Evolutionary conservation across 2,797 vertebrate species (phyloP), one percentile per base, ranked within the genome.

Genomic region (Hozukius guyotensis): DNA sequence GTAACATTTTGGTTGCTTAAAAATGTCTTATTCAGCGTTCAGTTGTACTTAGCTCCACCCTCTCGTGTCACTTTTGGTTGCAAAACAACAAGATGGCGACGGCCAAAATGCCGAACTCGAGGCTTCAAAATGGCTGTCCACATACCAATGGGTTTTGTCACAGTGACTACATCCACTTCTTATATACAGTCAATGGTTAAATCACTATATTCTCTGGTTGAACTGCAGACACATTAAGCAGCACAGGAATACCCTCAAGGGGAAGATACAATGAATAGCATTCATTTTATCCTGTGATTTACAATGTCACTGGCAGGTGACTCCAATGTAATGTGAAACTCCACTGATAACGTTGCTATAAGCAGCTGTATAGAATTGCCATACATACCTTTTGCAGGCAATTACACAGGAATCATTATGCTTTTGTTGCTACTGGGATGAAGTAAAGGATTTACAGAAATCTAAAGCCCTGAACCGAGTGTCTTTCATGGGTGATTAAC

Each of bases 281-380:
- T 25, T 56, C n/a, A 42, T 79, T 67, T 67, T 6, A 34, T 68
- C 22, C 27, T 66, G 38, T 49, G 34, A 56, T 75, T 72, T 61
- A 22, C 22, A 46, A 55, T 20, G 14, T 14, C 31, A 53, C 8
- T 12, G 24, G 27, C 38, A 68, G 60, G 34, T 62, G 32, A 59
- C 6, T 68, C 25, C 38, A 36, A 31, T 20, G 68, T n/a, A 16
- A 3, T 3, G 29, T 59, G 22, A 8, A 53, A 59, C 49, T 31
- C 18, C n/a, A 16, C 36, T 42, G 25, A 56, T 32, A 24, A 52
- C 11, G 4, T 29, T 70, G 36, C 31, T 29, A n/a, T 16, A 22
- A 25, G 31, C 7, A 0, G 14, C 38, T 36, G 20, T 18, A 60
- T 67, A 61, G 62, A 57, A 32, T n/a, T 65, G 55, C 25, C 27